A percentile compares a stretch with the other conserved stretches of the same genome.
Evolutionary conservation across 2,797 vertebrate species (phyloP).

Genomic region (Bradypus variegatus): DNA sequence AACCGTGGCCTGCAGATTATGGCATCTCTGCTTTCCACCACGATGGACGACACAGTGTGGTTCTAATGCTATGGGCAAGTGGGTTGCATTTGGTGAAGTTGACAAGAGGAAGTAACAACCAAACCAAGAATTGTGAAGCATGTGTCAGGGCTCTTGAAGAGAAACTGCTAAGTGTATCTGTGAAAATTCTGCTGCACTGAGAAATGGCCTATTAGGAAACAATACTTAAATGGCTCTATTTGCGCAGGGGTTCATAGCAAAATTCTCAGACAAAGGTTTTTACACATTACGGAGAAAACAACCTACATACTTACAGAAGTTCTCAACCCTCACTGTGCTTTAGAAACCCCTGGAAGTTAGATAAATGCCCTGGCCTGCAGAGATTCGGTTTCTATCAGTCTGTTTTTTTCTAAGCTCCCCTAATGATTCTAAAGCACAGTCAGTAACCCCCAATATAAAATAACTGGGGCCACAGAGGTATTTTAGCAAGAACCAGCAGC

Average conservation of each 20-base stretch:
- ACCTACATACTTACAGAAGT: not conserved
- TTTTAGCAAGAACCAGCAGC: not conserved
- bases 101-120: not conserved
- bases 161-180: not conserved
- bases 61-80: not conserved
- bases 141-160: not conserved
- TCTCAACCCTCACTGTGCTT: not conserved
- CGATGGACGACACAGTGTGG: fast-evolving
- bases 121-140: not conserved
- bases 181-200: not conserved
- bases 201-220: not conserved
- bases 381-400: fast-evolving
- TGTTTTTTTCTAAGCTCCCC: not conserved
- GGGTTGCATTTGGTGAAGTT: not conserved
- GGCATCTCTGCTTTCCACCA: fast-evolving
- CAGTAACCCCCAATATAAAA: not conserved
- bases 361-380: not conserved
- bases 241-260: not conserved
- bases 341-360: not conserved
- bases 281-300: not conserved
- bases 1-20: not conserved
- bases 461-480: not conserved
- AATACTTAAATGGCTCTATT: not conserved
- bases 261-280: not conserved
- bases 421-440: not conserved